These are phyloP conservation scores for Luehdorfia chinensis DNA, from an alignment of 1,140 invertebrate species.

Conservation along the genomic window DNA sequence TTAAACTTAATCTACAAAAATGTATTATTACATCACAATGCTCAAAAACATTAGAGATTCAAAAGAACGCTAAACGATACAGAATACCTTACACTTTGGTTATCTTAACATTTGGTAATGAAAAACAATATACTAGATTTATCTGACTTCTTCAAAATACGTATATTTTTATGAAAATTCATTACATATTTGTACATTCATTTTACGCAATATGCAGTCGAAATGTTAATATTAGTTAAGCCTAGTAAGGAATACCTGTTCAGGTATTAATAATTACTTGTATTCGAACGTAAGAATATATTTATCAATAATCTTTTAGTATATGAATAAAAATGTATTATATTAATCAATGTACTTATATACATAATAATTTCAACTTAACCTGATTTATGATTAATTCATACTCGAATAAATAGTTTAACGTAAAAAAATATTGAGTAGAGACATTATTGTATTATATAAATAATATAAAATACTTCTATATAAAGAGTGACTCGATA, in stretches of 20 bases:
- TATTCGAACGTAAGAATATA: background rate
- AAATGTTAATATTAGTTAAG: too few species aligned
- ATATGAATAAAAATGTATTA: background rate
- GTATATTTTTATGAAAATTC: too few species aligned
- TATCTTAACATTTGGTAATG: too few species aligned
- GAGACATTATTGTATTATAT: background rate
- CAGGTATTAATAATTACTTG: background rate
- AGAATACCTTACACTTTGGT: too few species aligned
- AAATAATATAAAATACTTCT: background rate
- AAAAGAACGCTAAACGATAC: too few species aligned
- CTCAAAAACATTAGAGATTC: too few species aligned
- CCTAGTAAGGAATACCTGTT: background rate
- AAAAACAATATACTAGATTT: too few species aligned
- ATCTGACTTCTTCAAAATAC: too few species aligned
- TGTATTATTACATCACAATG: too few species aligned
- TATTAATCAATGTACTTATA: background rate
- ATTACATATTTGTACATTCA: too few species aligned
- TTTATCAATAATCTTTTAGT: background rate
- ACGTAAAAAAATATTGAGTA: background rate
- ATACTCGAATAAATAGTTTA: background rate
- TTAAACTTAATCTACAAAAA: too few species aligned
- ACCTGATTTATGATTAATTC: background rate
- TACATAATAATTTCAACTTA: background rate
- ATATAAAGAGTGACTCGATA: slow-evolving; percentile 7
- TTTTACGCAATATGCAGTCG: too few species aligned